Evolutionary conservation across 2,113 vertebrate species (phyloP).

Genomic region (Dolichotis patagonum): DNA sequence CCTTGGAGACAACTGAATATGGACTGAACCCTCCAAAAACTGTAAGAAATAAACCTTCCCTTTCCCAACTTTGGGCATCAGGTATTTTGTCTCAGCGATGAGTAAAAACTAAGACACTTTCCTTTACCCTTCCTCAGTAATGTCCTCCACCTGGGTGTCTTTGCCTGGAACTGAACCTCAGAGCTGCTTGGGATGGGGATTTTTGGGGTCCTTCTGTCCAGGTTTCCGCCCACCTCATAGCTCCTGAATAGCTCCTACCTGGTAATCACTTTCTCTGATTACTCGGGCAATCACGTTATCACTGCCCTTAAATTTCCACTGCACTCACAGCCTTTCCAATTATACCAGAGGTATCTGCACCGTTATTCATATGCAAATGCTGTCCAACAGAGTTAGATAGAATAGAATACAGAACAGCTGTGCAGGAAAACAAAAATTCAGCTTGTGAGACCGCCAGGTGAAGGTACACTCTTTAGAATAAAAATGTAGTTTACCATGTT

Average conservation of each 20-base stretch:
- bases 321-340: constrained; percentile 53
- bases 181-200: neutral
- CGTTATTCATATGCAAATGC: constrained; percentile 50
- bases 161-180: neutral
- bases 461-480: constrained; percentile 15
- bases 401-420: constrained; percentile 48
- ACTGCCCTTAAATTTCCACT: constrained; percentile 33
- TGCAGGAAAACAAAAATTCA: constrained; percentile 54
- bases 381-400: constrained; percentile 28
- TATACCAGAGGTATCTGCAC: constrained; percentile 16
- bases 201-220: neutral
- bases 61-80: too few species aligned
- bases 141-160: too few species aligned
- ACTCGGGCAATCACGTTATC: constrained; percentile 1
- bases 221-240: neutral
- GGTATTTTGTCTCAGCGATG: too few species aligned
- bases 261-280: neutral
- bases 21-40: too few species aligned
- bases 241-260: neutral
- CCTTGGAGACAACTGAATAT: too few species aligned
- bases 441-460: constrained; percentile 47
- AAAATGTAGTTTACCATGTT: constrained; percentile 21
- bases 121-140: neutral
- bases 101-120: too few species aligned
- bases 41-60: too few species aligned